Conservation (phyloP, 1,140 invertebrate species). For the Tetramorium simillimum region DNA sequence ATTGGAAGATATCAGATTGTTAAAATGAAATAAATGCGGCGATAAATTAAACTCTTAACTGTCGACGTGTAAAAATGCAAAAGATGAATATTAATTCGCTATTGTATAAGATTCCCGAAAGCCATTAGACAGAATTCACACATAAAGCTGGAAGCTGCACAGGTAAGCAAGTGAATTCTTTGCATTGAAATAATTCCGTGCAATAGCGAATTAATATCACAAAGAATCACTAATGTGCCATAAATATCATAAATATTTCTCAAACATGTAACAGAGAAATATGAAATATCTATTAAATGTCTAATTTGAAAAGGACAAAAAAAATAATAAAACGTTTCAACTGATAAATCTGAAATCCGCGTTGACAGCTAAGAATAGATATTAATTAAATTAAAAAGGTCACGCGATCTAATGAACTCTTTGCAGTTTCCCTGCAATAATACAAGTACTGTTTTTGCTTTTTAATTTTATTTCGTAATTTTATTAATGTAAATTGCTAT, state of each 20-base stretch:
- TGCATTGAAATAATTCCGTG: not conserved
- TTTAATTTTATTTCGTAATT: not conserved
- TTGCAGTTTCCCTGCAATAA: not conserved
- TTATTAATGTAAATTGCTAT: not conserved
- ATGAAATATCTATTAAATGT: not conserved
- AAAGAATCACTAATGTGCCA: not conserved
- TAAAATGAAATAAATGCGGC: constrained; percentile 19
- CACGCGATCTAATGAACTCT: not conserved
- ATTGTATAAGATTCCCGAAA: not conserved
- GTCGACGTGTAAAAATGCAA: not conserved
- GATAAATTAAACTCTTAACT: constrained; percentile 12
- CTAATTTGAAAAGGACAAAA: not conserved
- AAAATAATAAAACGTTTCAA: not conserved
- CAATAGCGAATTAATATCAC: constrained; percentile 15
- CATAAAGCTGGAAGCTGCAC: constrained; percentile 18
- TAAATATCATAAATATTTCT: not conserved
- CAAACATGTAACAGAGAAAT: not conserved
- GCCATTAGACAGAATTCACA: constrained; percentile 18
- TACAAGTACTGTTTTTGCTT: not conserved
- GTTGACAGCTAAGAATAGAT: constrained; percentile 3
- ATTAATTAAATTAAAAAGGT: not conserved
- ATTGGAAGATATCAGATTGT: not conserved
- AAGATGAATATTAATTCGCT: constrained; percentile 28
- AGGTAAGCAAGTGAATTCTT: constrained; percentile 52
- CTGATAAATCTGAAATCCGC: not conserved